Percentiles rank a stretch among this genome's conserved stretches.
Conservation (phyloP, 1,140 invertebrate genomes). For the Penaeus chinensis region DNA sequence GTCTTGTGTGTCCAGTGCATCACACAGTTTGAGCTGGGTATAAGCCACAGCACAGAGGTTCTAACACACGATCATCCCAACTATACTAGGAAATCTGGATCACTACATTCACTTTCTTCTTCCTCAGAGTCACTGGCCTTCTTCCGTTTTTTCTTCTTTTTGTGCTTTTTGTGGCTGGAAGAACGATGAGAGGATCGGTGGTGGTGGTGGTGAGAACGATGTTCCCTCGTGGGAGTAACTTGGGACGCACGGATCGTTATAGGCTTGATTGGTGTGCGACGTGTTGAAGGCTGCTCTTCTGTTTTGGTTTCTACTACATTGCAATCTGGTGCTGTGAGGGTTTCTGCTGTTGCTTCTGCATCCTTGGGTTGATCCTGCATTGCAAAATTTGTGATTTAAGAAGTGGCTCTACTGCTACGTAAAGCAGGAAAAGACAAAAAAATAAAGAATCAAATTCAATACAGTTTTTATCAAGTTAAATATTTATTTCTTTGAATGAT, state of each 20-base stretch:
- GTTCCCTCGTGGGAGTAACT: slow-evolving; percentile 70
- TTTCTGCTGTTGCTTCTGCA: neutral
- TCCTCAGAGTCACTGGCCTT: slow-evolving; percentile 74
- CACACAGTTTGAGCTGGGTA: neutral
- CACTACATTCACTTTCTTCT: slow-evolving; percentile 77
- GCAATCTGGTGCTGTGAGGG: neutral
- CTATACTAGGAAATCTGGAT: slow-evolving; percentile 74
- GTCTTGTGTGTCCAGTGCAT: slow-evolving; percentile 24
- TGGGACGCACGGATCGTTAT: slow-evolving; percentile 68
- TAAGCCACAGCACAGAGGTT: too few species aligned
- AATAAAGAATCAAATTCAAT: too few species aligned
- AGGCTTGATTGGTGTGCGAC: slow-evolving; percentile 54
- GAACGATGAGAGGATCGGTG: slow-evolving; percentile 71
- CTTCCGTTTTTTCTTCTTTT: slow-evolving; percentile 70
- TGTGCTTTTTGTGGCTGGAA: slow-evolving; percentile 78
- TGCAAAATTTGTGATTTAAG: too few species aligned
- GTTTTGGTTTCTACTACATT: slow-evolving; percentile 14
- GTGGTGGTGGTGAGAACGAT: slow-evolving; percentile 72
- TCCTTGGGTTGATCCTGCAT: too few species aligned
- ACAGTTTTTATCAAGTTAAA: too few species aligned
- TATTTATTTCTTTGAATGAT: too few species aligned
- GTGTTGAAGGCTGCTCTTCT: slow-evolving; percentile 23
- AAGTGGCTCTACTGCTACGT: too few species aligned
- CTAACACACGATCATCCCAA: neutral
- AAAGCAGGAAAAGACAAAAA: too few species aligned